Percentiles rank a stretch among this genome's conserved stretches.
These are phyloP conservation scores for Nerophis ophidion DNA, from an alignment of 2,113 vertebrate species.

Conservation along the genomic window DNA sequence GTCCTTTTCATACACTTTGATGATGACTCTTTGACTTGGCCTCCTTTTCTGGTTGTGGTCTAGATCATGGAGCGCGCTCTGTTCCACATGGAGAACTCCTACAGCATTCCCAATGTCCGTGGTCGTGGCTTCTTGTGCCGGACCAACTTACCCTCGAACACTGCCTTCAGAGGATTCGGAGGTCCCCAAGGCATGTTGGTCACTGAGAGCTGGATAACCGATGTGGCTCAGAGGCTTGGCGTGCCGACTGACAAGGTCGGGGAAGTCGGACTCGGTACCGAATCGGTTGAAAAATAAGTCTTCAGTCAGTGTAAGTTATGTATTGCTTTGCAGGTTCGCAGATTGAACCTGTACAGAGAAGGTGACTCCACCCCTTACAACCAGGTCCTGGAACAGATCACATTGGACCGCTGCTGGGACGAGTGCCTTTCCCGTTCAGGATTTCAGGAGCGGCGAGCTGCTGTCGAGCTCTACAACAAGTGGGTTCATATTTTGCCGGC, in stretches of 20 bases:
- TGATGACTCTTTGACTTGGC: not conserved
- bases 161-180: slow-evolving; percentile 93
- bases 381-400: slow-evolving; percentile 82
- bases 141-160: slow-evolving; percentile 92
- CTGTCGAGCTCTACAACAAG: slow-evolving; percentile 84
- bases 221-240: slow-evolving; percentile 76
- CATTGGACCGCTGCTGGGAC: slow-evolving; percentile 84
- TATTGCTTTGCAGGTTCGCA: slow-evolving; percentile 74
- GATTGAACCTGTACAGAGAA: slow-evolving; percentile 81
- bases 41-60: not conserved
- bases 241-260: slow-evolving; percentile 80
- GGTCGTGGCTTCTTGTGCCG: slow-evolving; percentile 80
- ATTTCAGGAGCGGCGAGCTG: slow-evolving; percentile 65
- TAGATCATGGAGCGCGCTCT: slow-evolving; percentile 81
- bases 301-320: not conserved
- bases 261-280: not conserved
- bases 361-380: slow-evolving; percentile 87
- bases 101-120: slow-evolving; percentile 82
- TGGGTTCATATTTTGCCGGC: slow-evolving; percentile 28
- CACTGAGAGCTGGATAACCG: slow-evolving; percentile 84
- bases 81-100: slow-evolving; percentile 92
- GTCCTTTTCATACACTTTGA: not conserved
- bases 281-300: not conserved
- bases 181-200: slow-evolving; percentile 93
- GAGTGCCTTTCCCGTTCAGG: slow-evolving; percentile 78